A percentile compares a stretch with the other conserved stretches of the same genome.
Conservation (phyloP, 2,888 invertebrate genomes). For the Laspeyria flexula region DNA sequence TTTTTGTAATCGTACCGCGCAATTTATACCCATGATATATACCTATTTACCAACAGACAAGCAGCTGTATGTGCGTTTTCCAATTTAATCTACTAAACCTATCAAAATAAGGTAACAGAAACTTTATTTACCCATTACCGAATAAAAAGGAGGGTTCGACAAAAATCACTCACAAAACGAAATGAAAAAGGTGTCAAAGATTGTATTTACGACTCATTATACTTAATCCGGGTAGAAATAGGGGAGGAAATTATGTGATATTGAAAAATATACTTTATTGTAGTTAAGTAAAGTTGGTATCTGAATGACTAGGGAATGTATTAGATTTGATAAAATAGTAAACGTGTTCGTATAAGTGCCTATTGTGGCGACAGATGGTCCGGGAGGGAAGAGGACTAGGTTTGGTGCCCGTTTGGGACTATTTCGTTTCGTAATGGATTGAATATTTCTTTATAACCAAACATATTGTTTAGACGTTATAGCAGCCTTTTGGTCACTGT, state of each 20-base stretch:
- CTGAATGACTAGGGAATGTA: slow-evolving; percentile 20
- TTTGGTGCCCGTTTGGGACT: slow-evolving; percentile 2
- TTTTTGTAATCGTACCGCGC: too few relatives aligned
- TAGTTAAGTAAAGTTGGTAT: slow-evolving; percentile 10
- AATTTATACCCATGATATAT: too few relatives aligned
- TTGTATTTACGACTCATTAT: slow-evolving; percentile 86
- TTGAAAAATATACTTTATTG: slow-evolving; percentile 37
- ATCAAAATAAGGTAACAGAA: slow-evolving; percentile 65
- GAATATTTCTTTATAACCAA: not conserved
- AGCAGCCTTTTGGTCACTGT: too few relatives aligned
- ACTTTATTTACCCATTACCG: slow-evolving; percentile 69
- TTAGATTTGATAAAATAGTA: slow-evolving; percentile 77
- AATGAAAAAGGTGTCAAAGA: slow-evolving; percentile 86
- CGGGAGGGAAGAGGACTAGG: slow-evolving; percentile 41
- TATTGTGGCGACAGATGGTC: slow-evolving; percentile 83
- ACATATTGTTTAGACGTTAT: too few relatives aligned
- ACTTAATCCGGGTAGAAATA: slow-evolving; percentile 81
- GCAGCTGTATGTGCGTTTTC: not conserved
- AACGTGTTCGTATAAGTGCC: slow-evolving; percentile 80
- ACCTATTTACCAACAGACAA: too few relatives aligned
- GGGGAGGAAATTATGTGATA: slow-evolving; percentile 48
- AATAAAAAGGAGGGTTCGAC: slow-evolving; percentile 50
- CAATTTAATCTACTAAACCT: slow-evolving; percentile 8
- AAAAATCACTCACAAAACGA: slow-evolving; percentile 73
- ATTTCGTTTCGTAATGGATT: slow-evolving; percentile 12